Conservation (phyloP, 2,113 vertebrate species). For the Neotragus pygmaeus region DNA sequence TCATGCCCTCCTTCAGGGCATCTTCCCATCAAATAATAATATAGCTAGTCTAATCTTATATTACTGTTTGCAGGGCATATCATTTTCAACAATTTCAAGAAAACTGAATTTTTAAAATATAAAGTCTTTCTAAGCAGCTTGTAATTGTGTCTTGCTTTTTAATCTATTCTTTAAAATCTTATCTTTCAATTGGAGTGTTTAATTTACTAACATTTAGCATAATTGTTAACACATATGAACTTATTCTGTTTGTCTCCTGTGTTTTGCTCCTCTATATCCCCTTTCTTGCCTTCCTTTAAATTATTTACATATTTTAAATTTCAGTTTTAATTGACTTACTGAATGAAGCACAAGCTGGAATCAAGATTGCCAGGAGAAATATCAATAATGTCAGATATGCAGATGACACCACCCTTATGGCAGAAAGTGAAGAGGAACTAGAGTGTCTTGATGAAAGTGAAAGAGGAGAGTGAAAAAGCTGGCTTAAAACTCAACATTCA, state of each 20-base stretch:
- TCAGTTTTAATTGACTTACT: neutral
- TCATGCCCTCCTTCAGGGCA: neutral
- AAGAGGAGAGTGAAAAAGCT: neutral
- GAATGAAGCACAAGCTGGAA: neutral
- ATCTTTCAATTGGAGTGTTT: neutral
- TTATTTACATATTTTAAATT: neutral
- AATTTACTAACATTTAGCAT: neutral
- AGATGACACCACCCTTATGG: neutral
- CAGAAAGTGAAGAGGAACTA: neutral
- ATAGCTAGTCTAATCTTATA: neutral
- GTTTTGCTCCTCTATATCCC: neutral
- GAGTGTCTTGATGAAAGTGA: accelerated
- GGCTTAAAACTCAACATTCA: neutral
- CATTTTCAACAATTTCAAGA: neutral
- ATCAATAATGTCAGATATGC: neutral
- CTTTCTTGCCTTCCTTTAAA: neutral
- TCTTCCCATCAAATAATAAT: neutral
- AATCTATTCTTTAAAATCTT: neutral
- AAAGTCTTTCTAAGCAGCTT: neutral
- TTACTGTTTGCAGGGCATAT: neutral
- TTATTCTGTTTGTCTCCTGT: neutral
- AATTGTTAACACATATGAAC: neutral
- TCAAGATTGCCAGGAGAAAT: neutral
- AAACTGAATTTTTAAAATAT: neutral
- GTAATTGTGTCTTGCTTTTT: neutral